phyloP scores from a whole-genome alignment of 2,113 vertebrate genomes.

The Ceyx cyanopectus region DNA sequence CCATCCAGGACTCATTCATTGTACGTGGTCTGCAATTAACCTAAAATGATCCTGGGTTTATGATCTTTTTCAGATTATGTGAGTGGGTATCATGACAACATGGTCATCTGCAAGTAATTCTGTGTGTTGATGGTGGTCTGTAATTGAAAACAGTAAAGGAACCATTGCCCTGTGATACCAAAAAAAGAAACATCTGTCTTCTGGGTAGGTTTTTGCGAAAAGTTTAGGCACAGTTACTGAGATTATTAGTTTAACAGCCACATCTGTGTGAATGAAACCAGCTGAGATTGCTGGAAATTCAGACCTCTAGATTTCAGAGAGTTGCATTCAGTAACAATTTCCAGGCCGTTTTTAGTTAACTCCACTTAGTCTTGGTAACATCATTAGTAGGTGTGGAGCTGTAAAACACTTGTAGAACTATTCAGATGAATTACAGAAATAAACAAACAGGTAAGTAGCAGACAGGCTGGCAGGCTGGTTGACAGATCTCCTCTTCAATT shows the following conservation, averaged over 20 bases:
- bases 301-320: not conserved
- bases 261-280: not conserved
- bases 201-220: slow-evolving; percentile 7
- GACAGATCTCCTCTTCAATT: not conserved
- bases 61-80: not conserved
- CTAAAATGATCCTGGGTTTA: not conserved
- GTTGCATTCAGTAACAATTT: not conserved
- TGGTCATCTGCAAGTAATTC: slow-evolving; percentile 31
- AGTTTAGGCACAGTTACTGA: not conserved
- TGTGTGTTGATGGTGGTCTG: slow-evolving; percentile 29
- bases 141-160: slow-evolving; percentile 37
- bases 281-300: not conserved
- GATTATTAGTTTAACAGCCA: not conserved
- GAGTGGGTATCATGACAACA: slow-evolving; percentile 3
- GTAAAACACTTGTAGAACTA: not conserved
- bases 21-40: not conserved
- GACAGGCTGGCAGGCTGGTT: not conserved
- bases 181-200: slow-evolving; percentile 53
- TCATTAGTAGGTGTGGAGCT: not conserved
- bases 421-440: not conserved
- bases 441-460: not conserved
- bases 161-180: not conserved
- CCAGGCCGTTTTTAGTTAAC: not conserved
- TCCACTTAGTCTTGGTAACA: not conserved
- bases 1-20: not conserved